These are phyloP conservation scores for Zaprionus africanus DNA, from an alignment of 1,140 invertebrate species.

Conservation along the genomic window DNA sequence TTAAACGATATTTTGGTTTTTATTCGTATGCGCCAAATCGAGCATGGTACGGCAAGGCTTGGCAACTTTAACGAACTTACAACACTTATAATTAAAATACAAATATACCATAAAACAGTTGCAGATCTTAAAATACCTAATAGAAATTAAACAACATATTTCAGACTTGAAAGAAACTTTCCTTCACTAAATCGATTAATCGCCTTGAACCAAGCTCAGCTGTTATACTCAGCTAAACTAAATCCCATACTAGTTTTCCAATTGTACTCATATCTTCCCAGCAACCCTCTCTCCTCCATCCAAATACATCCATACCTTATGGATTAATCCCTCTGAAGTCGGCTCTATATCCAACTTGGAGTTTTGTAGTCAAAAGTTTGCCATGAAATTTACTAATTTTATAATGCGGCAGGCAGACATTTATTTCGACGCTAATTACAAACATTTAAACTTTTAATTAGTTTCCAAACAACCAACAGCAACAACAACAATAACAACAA, in stretches of 20 bases:
- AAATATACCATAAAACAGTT: too few species aligned
- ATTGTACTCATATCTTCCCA: not conserved
- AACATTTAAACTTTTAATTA: conserved; percentile 82
- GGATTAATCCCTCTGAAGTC: conserved; percentile 37
- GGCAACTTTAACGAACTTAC: too few species aligned
- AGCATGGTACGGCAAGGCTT: too few species aligned
- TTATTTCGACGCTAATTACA: conserved; percentile 81
- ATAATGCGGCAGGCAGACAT: conserved; percentile 80
- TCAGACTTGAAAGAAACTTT: not conserved
- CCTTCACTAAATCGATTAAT: not conserved
- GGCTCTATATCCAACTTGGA: conserved; percentile 55
- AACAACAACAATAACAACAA: conserved; percentile 25
- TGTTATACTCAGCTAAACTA: not conserved
- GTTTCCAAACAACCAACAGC: conserved; percentile 67
- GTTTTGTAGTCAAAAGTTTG: conserved; percentile 56
- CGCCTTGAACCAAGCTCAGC: not conserved
- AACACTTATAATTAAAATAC: too few species aligned
- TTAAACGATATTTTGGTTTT: too few species aligned
- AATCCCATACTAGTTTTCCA: not conserved
- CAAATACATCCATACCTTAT: not conserved
- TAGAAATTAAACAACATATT: not conserved
- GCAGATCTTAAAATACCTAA: too few species aligned
- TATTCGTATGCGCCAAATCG: too few species aligned
- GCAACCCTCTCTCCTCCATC: not conserved
- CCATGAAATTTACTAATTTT: conserved; percentile 76